These are phyloP conservation scores for Turdus rufiventris DNA, from an alignment of 2,113 vertebrate species.

Conservation along the genomic window DNA sequence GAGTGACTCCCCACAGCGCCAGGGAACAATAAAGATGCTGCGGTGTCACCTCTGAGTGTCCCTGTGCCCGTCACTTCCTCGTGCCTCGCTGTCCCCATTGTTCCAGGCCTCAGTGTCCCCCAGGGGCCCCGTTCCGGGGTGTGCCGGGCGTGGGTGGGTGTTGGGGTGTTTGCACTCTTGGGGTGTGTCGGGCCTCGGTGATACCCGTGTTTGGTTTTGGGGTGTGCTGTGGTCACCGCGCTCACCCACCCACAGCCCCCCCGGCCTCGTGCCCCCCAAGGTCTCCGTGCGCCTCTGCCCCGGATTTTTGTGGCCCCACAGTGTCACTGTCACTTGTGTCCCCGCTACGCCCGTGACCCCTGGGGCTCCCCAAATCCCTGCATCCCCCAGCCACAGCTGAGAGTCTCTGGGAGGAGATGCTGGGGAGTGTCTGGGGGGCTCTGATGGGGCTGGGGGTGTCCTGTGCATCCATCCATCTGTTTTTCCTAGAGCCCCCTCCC, in stretches of 20 bases:
- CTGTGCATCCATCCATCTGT: neutral
- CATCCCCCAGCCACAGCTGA: neutral
- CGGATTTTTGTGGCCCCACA: neutral
- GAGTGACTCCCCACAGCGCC: fast-evolving
- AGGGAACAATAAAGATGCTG: neutral
- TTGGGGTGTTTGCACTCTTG: neutral
- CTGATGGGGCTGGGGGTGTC: neutral
- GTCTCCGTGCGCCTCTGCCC: neutral
- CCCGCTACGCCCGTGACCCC: fast-evolving
- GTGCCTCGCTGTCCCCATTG: neutral
- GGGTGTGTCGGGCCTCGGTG: neutral
- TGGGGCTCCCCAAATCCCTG: neutral
- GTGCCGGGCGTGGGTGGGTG: neutral
- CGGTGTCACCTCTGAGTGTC: neutral
- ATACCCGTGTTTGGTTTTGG: neutral
- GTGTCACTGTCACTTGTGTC: neutral
- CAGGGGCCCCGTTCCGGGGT: neutral
- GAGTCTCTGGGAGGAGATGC: neutral
- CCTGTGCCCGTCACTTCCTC: neutral
- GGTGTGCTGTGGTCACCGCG: neutral
- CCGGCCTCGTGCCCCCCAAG: neutral
- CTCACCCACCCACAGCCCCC: neutral
- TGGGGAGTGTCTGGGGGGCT: neutral
- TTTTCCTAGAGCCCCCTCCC: neutral
- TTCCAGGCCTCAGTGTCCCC: neutral